Evolutionary conservation across 2,113 vertebrate species (phyloP).

Genomic region (Indicator indicator): DNA sequence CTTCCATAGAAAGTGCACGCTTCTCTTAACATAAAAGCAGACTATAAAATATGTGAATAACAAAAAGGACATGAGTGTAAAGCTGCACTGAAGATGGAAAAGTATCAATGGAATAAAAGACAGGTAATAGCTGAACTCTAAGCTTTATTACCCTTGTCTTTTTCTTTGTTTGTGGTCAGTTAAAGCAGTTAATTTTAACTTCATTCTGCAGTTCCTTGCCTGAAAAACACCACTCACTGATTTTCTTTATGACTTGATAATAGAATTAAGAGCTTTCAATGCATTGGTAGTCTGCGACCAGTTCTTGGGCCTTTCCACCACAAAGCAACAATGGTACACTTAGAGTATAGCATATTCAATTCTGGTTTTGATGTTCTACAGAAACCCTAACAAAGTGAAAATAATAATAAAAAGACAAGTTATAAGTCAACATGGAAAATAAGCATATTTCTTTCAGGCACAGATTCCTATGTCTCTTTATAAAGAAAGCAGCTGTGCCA

Average conservation of each 20-base stretch:
- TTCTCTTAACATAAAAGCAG: background rate
- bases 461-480: constrained; percentile 55
- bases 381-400: constrained; percentile 2
- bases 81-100: background rate
- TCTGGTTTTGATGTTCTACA: constrained; percentile 19
- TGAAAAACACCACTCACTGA: background rate
- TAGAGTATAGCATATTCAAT: background rate
- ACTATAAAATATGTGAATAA: background rate
- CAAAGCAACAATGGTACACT: background rate
- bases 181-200: background rate
- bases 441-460: constrained; percentile 50
- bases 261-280: background rate
- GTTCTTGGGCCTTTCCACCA: background rate
- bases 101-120: background rate
- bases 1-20: background rate
- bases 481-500: constrained; percentile 58
- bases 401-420: constrained; percentile 23
- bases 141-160: background rate
- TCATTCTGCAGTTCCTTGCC: background rate
- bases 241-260: background rate
- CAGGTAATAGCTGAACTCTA: background rate
- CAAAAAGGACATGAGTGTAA: background rate
- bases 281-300: background rate
- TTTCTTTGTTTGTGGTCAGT: background rate
- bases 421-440: constrained; percentile 61